Percentiles rank a stretch among this genome's conserved stretches.
phyloP scores from a whole-genome alignment of 2,888 invertebrate species.

The Rhingia campestris region DNA sequence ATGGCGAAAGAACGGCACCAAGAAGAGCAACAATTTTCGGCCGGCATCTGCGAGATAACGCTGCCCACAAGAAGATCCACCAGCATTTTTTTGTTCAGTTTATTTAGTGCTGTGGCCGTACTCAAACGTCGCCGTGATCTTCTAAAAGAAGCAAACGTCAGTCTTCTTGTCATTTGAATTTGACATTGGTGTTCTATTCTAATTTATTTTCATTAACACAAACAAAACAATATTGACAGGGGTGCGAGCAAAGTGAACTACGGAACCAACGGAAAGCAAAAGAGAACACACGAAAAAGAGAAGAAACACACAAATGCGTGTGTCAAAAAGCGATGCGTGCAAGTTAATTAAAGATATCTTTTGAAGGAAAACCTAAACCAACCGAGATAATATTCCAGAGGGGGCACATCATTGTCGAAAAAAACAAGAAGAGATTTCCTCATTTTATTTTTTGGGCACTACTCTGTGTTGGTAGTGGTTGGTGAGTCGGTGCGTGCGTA shows the following conservation, averaged over 20 bases:
- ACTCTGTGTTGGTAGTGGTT: slow-evolving; percentile 38
- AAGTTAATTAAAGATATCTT: slow-evolving; percentile 19
- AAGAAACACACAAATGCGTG: neutral
- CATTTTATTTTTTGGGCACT: slow-evolving; percentile 21
- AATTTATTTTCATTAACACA: slow-evolving; percentile 7
- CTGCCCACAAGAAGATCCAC: slow-evolving; percentile 10
- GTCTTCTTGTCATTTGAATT: slow-evolving; percentile 6
- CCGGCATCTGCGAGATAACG: slow-evolving; percentile 41
- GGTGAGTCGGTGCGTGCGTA: slow-evolving; percentile 13
- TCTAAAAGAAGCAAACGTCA: slow-evolving; percentile 17
- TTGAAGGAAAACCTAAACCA: neutral
- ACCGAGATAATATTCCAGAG: slow-evolving; percentile 4
- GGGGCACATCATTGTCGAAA: neutral
- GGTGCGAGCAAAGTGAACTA: neutral
- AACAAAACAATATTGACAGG: neutral
- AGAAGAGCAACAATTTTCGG: neutral
- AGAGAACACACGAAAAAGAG: slow-evolving; percentile 1
- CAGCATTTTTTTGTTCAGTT: slow-evolving; percentile 15
- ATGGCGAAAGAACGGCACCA: slow-evolving; percentile 20
- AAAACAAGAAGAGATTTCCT: slow-evolving; percentile 27
- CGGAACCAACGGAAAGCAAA: slow-evolving; percentile 2
- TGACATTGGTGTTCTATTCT: slow-evolving; percentile 1
- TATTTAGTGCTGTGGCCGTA: slow-evolving; percentile 25
- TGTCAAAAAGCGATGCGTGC: slow-evolving; percentile 2
- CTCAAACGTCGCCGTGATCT: slow-evolving; percentile 6